Evolutionary conservation across 2,797 vertebrate species (phyloP).

Genomic region (Periparus ater): DNA sequence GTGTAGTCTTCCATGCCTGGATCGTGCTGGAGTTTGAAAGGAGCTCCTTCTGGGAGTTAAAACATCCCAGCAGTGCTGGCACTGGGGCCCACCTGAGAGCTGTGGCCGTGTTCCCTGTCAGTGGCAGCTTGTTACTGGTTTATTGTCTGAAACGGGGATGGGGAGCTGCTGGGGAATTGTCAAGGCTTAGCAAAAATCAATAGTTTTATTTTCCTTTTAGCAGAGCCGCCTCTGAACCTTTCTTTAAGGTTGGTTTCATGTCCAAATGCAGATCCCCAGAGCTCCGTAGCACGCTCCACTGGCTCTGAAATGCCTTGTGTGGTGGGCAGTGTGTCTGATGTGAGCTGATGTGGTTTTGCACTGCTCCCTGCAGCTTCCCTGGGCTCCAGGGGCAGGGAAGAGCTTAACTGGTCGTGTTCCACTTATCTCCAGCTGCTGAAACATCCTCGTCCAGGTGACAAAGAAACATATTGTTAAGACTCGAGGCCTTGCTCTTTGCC

Average conservation of each 20-base stretch:
- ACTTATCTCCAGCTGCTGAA: not conserved
- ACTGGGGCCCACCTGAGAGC: not conserved
- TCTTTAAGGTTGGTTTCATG: not conserved
- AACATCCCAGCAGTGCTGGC: not conserved
- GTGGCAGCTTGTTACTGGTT: not conserved
- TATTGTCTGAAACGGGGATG: not conserved
- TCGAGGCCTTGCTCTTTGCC: not conserved
- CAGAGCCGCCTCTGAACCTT: not conserved
- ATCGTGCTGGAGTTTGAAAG: not conserved
- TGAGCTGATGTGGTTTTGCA: not conserved
- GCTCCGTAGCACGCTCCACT: accelerated
- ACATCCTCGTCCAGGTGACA: not conserved
- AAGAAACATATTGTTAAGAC: not conserved
- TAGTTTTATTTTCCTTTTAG: not conserved
- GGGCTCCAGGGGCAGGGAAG: not conserved
- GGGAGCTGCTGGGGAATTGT: not conserved
- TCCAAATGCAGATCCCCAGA: not conserved
- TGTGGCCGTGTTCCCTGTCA: not conserved
- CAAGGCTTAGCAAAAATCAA: not conserved
- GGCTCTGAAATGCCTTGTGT: not conserved
- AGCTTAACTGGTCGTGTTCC: not conserved
- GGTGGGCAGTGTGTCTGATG: not conserved
- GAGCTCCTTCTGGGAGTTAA: not conserved
- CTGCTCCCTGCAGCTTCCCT: not conserved
- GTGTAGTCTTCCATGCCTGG: accelerated